Evolutionary conservation across 2,888 invertebrate genomes (phyloP).

Genomic region (Galeruca laticollis): DNA sequence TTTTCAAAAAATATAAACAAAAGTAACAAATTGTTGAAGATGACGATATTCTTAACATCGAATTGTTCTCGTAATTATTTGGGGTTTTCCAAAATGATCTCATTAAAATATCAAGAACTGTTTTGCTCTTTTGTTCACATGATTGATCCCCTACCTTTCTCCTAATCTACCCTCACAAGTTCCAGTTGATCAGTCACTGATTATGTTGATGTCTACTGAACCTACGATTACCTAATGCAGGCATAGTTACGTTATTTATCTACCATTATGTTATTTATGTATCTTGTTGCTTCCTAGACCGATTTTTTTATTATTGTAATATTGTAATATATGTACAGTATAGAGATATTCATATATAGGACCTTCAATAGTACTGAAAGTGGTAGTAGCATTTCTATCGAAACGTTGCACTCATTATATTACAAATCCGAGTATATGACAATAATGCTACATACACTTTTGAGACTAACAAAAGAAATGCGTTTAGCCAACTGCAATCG

Average conservation of each 20-base stretch:
- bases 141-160: no score
- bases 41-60: no score
- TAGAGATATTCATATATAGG: neutral
- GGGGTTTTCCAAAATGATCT: no score
- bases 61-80: no score
- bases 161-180: no score
- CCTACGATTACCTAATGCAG: no score
- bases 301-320: slow-evolving; percentile 6
- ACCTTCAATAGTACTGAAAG: neutral
- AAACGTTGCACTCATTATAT: neutral
- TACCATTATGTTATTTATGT: slow-evolving; percentile 15
- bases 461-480: neutral
- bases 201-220: no score
- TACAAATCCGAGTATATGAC: neutral
- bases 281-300: slow-evolving; percentile 17
- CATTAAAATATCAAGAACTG: no score
- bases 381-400: neutral
- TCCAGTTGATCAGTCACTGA: no score
- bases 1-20: no score
- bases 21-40: no score
- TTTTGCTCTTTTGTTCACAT: no score
- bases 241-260: slow-evolving; percentile 5
- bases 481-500: neutral
- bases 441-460: neutral
- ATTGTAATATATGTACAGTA: slow-evolving; percentile 23